Evolutionary conservation across 1,140 invertebrate genomes (phyloP).

Genomic region (Nomia melanderi): DNA sequence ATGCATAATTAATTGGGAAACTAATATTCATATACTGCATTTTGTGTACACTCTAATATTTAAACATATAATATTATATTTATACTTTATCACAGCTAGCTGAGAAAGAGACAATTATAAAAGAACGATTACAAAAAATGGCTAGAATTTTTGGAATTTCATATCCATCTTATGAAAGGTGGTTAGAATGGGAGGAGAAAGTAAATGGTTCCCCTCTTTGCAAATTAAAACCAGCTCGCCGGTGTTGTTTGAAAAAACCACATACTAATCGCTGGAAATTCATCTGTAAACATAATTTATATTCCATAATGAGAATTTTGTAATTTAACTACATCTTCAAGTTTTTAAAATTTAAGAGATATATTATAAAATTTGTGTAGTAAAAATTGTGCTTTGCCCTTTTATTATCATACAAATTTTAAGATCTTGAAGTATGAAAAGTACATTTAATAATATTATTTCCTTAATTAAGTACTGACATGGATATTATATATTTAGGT

Average conservation of each 20-base stretch:
- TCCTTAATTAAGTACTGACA: conserved; percentile 41
- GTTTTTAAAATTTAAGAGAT: too few species aligned
- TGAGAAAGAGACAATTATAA: conserved; percentile 70
- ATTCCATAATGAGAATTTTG: not conserved
- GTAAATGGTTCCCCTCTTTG: conserved; percentile 73
- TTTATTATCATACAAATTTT: too few species aligned
- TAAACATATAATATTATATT: conserved; percentile 4
- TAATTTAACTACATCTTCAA: too few species aligned
- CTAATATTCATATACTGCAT: not conserved
- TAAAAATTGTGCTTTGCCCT: too few species aligned
- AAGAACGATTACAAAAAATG: conserved; percentile 75
- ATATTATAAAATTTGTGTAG: too few species aligned
- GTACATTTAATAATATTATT: conserved; percentile 50
- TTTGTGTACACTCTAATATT: not conserved
- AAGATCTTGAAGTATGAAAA: not conserved
- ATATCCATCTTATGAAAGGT: conserved; percentile 76
- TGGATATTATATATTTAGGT: conserved; percentile 78
- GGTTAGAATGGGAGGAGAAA: conserved; percentile 71
- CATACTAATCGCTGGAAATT: conserved; percentile 79
- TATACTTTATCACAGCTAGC: conserved; percentile 65
- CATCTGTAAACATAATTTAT: conserved; percentile 73
- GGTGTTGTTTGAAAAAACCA: conserved; percentile 72
- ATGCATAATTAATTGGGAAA: not conserved
- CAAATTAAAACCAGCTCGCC: conserved; percentile 71
- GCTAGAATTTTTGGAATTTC: conserved; percentile 75